Base-by-base conservation (phyloP, 2,888 invertebrate genomes). In the Calephelis perditalis region DNA sequence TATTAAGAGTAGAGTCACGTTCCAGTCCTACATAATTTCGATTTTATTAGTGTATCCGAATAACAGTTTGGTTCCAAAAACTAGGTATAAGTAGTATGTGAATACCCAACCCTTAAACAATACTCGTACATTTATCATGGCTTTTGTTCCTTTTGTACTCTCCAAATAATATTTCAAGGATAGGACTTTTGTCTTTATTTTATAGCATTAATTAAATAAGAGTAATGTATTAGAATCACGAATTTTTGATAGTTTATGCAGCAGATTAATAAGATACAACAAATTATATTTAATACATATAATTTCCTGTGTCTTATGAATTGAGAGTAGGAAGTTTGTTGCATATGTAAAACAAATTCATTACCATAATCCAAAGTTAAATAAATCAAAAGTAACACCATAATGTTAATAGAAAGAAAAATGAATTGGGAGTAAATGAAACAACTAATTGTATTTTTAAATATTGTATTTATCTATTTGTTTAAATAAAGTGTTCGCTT, bases 181-280 rank as follows among this genome's bases (percentile, higher is more conserved):
- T 52, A 52, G 52, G 10, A 52, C 52, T 52, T 52, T 52, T 52
- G 52, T 52, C 52, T 35, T 52, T 52, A 52, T 52, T 52, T 49
- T 49, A 10, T 49, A 49, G 49, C 49, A 6, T 49, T 26, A 49
- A 26, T 26, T 26, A 49, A 26, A 49, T 49, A 49, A 35, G 9
- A 49, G 35, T 49, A 49, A 49, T 49, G 26, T 26, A 49, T 49
- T 49, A 49, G 26, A 9, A 49, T 49, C 49, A 49, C 49, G 49
- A 49, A 49, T 49, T 49, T 49, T 49, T 49, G 10, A 49, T 35
- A 15, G 35, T 35, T 49, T 26, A 49, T 10, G 35, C 49, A 49
- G 15, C 26, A 10, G 49, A 49, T 10, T 49, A 8, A 49, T n/a
- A 49, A 49, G 15, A 49, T 26, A 35, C 26, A 49, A 40, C 26